Evolutionary conservation across 2,888 invertebrate species (phyloP).

Genomic region (Doris montereyensis): DNA sequence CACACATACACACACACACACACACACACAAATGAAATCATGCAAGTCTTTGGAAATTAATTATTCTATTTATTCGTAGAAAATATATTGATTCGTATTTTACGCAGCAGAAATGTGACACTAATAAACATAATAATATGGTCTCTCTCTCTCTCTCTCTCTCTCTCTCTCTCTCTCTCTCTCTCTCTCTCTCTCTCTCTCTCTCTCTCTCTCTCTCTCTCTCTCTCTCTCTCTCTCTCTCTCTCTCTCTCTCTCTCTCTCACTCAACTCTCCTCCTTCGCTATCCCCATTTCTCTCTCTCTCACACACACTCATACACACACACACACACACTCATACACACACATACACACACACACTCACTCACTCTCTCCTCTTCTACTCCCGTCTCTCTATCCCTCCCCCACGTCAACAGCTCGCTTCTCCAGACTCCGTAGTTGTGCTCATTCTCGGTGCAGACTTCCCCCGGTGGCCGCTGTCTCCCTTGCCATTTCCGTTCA

Average conservation of each 20-base stretch:
- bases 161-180: constrained; percentile 1
- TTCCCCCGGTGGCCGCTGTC: not conserved
- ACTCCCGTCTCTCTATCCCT: no score
- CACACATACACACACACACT: no score
- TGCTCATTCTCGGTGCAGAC: not conserved
- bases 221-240: not conserved
- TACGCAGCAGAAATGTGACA: no score
- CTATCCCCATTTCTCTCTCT: not conserved
- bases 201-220: not conserved
- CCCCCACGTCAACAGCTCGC: no score
- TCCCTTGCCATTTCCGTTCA: no score
- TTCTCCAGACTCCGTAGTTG: not conserved
- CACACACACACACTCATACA: not conserved
- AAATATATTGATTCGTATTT: no score
- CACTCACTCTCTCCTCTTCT: not conserved
- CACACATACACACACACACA: no score
- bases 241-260: not conserved
- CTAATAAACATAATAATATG: no score
- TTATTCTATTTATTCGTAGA: no score
- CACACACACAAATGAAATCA: no score
- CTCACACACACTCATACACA: not conserved
- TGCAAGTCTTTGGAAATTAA: no score
- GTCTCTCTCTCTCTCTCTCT: not conserved
- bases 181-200: not conserved
- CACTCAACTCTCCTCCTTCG: not conserved